These are phyloP conservation scores for Eulemur mongoz DNA, from an alignment of 2,797 vertebrate species.

Conservation along the genomic window DNA sequence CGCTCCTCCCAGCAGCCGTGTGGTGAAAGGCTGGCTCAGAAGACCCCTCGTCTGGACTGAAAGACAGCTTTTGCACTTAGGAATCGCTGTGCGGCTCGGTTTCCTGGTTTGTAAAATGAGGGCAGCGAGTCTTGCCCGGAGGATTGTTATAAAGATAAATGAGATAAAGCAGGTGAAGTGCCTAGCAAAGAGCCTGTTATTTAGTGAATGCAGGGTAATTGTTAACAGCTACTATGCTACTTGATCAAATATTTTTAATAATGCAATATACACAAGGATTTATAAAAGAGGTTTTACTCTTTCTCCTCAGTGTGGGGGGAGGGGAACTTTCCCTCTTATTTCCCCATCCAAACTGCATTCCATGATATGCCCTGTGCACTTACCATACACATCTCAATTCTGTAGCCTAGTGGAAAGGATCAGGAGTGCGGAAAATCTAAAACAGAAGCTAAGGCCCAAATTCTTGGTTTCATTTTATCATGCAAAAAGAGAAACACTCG, in stretches of 20 bases:
- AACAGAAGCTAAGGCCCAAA: background rate
- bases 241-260: background rate
- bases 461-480: constrained; percentile 1
- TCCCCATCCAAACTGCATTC: background rate
- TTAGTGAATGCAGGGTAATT: background rate
- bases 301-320: background rate
- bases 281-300: background rate
- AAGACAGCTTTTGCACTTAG: background rate
- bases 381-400: constrained; percentile 53
- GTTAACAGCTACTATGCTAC: background rate
- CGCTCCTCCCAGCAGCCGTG: accelerated
- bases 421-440: constrained; percentile 45
- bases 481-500: background rate
- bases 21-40: no score
- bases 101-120: background rate
- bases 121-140: background rate
- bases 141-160: background rate
- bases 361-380: background rate
- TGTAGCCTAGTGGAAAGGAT: constrained; percentile 35
- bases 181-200: background rate
- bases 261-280: background rate
- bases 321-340: background rate
- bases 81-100: background rate
- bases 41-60: background rate
- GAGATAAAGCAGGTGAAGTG: background rate